A percentile compares a stretch with the other conserved stretches of the same genome.
Conservation (phyloP, 2,113 vertebrate species). For the Poeciliopsis occidentalis region DNA sequence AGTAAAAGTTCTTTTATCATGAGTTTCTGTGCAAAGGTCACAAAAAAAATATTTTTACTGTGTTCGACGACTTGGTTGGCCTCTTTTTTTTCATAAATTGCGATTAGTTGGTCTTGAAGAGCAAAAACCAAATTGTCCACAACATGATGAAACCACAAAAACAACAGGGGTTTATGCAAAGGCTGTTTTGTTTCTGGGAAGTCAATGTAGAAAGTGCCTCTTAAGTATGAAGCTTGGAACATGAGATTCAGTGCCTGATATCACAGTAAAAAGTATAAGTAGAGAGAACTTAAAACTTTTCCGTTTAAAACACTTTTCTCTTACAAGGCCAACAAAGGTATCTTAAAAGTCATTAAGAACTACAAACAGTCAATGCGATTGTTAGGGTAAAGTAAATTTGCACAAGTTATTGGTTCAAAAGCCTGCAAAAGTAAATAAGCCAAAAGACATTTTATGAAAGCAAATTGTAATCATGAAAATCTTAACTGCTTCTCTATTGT, state of each 20-base stretch:
- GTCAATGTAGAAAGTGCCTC: neutral
- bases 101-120: neutral
- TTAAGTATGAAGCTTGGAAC: neutral
- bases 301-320: no score
- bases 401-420: no score
- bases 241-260: neutral
- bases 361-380: no score
- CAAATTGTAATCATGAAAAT: neutral
- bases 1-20: neutral
- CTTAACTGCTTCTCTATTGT: neutral
- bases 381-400: no score
- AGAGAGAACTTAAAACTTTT: no score
- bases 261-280: neutral
- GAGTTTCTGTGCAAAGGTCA: neutral
- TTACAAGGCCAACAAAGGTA: no score
- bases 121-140: neutral
- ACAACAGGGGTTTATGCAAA: neutral
- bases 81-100: no score
- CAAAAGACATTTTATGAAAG: neutral
- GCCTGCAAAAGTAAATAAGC: neutral
- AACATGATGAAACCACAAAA: neutral
- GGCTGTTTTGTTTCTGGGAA: neutral
- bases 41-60: neutral
- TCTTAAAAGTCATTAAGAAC: no score
- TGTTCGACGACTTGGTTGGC: neutral